Base-by-base conservation (phyloP, 2,113 vertebrate genomes). In the Eurypyga helias region DNA sequence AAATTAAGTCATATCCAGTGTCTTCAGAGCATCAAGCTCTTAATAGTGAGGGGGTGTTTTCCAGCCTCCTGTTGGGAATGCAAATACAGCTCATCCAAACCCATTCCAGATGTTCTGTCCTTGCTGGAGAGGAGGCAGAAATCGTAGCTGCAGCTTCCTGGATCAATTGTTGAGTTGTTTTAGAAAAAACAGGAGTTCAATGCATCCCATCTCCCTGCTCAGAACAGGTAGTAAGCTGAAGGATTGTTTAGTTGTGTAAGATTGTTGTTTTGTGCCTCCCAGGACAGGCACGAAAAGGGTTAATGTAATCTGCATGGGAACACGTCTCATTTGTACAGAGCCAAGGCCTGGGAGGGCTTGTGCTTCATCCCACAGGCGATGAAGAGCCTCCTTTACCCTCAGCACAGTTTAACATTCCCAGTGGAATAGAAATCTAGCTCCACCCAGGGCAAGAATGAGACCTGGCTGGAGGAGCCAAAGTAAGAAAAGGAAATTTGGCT, bases 401-500 rank as follows among this genome's bases (percentile, higher is more conserved):
- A 54, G 75, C 46, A 31, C 4, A 26, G 18, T 71, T 77, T 29
- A 31, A 34, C 19, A 18, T 79, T 83, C 84, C 80, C 71, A 17
- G 25, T 2, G 75, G 84, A 49, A 54, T 0, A 34, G 65, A 75
- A 75, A 41, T 52, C 24, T 6, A 51, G 26, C 83, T 89, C 79
- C 83, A 90, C 69, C 89, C 89, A 62, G 58, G 51, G 65, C 72
- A 84, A 83, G 90, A 95, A 87, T 41, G 48, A 90, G 85, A 60
- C 48, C 45, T 60, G 83, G 76, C 94, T 65, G 60, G 83, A 69
- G 79, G 6, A 87, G 46, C n/a, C 0, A 0, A 49, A 34, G 28
- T 21, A 55, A 51, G 57, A 48, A 76, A 19, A 41, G 82, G 82
- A 64, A 92, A 77, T 70, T 31, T 61, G 69, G 54, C 57, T 18